A percentile compares a stretch with the other conserved stretches of the same genome.
Conservation (phyloP, 2,113 vertebrate genomes). For the Prunella himalayana region DNA sequence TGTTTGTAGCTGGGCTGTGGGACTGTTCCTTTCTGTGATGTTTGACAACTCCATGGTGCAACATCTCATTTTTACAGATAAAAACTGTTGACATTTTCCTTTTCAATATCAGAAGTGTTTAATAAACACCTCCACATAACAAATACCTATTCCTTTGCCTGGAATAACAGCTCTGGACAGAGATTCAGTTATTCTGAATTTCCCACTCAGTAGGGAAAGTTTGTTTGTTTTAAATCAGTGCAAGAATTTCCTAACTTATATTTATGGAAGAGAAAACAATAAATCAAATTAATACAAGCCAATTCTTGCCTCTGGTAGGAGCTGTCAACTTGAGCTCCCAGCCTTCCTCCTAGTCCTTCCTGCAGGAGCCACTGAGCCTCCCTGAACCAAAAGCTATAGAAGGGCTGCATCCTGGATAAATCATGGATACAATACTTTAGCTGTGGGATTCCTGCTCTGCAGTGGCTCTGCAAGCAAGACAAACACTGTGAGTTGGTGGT, state of each 20-base stretch:
- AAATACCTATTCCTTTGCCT: neutral
- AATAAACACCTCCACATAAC: neutral
- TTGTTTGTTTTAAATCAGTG: neutral
- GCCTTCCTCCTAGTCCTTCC: neutral
- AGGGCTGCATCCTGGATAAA: neutral
- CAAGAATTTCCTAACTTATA: neutral
- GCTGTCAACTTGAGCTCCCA: neutral
- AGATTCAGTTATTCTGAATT: neutral
- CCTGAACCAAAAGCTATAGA: neutral
- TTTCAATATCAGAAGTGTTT: neutral
- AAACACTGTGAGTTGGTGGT: neutral
- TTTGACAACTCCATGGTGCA: neutral
- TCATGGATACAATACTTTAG: accelerated
- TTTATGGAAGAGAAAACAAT: neutral
- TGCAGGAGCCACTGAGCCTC: neutral
- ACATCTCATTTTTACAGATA: neutral
- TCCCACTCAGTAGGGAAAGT: neutral
- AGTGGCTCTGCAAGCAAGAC: neutral
- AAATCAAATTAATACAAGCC: neutral
- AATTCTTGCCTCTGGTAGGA: neutral
- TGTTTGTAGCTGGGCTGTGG: neutral
- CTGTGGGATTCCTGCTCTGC: neutral
- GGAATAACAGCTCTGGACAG: neutral
- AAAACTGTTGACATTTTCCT: neutral
- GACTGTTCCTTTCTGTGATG: neutral